Base-by-base conservation (phyloP, 2,113 vertebrate species). In the Oreotrochilus melanogaster region DNA sequence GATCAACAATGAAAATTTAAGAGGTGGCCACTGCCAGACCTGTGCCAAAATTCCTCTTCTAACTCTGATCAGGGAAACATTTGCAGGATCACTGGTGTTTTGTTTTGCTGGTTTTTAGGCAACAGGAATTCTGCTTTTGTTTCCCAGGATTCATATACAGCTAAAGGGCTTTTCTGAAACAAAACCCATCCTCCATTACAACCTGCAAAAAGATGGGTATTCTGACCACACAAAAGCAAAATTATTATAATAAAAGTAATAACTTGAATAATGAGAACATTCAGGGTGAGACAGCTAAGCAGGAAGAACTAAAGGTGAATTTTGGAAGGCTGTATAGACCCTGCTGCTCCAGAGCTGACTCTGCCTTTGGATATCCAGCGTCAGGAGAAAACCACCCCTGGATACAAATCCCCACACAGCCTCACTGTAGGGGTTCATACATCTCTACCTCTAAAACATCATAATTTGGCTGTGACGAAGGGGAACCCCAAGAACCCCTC, bases 1-100 rank as follows among this genome's bases (percentile, higher is more conserved):
- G 53, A 88, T 66, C 64, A 78, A 35, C 65, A 50, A 50, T 47
- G 62, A 90, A 88, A 86, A 88, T 61, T 78, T 89, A 93, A 85
- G 76, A 86, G 15, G 39, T 67, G 8, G 31, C 67, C 56, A 67
- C 48, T 75, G 57, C 30, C 45, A 67, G 28, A 19, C 19, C 22
- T 33, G 18, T 54, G 82, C 89, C 61, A 95, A 88, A 93, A 70
- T 50, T 93, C 39, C 31, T 51, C 18, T 80, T 89, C 48, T 54
- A 65, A 14, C 57, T 71, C 31, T 56, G 30, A 33, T 30, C 39
- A 50, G 31, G n/a, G 45, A 92, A 90, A 67, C 28, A 27, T 85
- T 76, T 73, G 82, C 35, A 67, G 33, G 61, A 72, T 66, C 74
- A 43, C 19, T 65, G 57, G 30, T 78, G 61, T 39, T 81, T 78